These are phyloP conservation scores for Zonotrichia leucophrys DNA, from an alignment of 2,113 vertebrate species.

Conservation along the genomic window DNA sequence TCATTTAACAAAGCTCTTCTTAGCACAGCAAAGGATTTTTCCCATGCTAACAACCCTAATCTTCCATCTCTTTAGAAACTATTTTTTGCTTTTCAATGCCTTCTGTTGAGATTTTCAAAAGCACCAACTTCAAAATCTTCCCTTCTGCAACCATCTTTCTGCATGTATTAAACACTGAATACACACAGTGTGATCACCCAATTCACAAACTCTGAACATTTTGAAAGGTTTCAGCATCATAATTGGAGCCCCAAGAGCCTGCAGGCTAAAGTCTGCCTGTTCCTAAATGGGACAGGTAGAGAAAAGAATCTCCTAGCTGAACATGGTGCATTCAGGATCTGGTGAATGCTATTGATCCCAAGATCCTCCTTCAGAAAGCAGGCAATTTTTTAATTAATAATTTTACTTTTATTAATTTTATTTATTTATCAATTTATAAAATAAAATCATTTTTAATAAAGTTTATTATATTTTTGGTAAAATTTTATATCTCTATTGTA, in stretches of 20 bases:
- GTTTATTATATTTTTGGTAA: no score
- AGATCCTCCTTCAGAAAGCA: not conserved
- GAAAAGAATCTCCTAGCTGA: not conserved
- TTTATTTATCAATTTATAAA: not conserved
- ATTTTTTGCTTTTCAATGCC: not conserved
- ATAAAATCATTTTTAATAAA: no score
- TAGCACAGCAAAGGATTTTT: not conserved
- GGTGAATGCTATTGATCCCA: not conserved
- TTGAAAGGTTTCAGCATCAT: not conserved
- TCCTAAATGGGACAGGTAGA: not conserved
- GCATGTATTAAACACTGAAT: not conserved
- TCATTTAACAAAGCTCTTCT: not conserved
- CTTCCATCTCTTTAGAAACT: not conserved
- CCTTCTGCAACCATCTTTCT: not conserved
- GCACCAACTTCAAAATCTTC: not conserved
- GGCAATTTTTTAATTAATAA: not conserved
- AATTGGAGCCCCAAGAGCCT: not conserved
- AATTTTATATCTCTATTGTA: no score
- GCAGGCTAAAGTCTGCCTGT: not conserved
- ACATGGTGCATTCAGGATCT: not conserved
- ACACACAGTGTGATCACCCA: not conserved
- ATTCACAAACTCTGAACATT: not conserved
- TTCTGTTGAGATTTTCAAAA: slow-evolving; percentile 7
- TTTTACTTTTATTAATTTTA: not conserved
- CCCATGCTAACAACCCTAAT: not conserved